Evolutionary conservation across 2,888 invertebrate species (phyloP), one percentile per base, ranked within the genome.

Genomic region (Epistrophe eligans): DNA sequence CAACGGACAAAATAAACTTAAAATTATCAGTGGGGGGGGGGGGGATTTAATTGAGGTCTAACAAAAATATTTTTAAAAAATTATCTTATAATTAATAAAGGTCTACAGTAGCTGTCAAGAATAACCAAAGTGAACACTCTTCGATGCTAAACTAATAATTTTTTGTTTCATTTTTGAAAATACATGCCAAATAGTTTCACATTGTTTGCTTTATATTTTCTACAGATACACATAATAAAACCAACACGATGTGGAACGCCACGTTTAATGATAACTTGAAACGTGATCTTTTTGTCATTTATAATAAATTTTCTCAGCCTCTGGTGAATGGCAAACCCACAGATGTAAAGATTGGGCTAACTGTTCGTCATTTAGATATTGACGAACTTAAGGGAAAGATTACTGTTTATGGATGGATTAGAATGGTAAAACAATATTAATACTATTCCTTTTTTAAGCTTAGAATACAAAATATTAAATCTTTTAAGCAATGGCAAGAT

Each of bases 401-500:
- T 89, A 94, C 94, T 0, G 91, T 95, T 2, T 94, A 95, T 89
- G 93, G 94, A 6, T 95, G 95, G 95, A 89, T 96, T 8, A 93
- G 92, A 88, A 92, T 96, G 94, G 96, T 97, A 92, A 90, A 90
- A 2, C 0, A 13, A 19, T n/a, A 32, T 15, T 55, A n/a, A n/a
- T 4, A n/a, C 8, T 0, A 4, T 9, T 15, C 4, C 4, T 15
- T 28, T 32, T 15, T 4, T 15, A 52, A 24, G 11, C 6, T 9
- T n/a, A 3, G 3, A 32, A 32, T n/a, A 55, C 0, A 52, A 15
- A 11, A 2, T 13, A 28, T 6, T n/a, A 3, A 32, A 7, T 60
- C 9, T n/a, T 93, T 93, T 11, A 91, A 97, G 97, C 91, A 90
- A 35, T 97, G 97, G 97, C 92, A 91, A 32, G 97, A 97, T 91